Evolutionary conservation across 2,113 vertebrate genomes (phyloP), one percentile per base, ranked within the genome.

Genomic region (Pyxicephalus adspersus): DNA sequence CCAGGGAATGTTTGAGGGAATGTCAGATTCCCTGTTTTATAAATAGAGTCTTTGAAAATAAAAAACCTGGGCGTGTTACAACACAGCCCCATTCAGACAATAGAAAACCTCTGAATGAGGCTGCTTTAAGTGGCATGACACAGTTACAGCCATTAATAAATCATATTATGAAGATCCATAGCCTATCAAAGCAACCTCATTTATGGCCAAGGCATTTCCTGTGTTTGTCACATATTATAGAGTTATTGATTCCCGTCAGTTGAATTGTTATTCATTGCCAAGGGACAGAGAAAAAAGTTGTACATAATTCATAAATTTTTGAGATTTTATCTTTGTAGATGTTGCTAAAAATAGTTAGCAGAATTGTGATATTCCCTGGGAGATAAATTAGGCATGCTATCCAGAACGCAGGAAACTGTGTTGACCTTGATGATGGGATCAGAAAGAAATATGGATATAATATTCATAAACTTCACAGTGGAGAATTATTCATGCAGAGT

Each of bases 361-460:
- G 68, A 64, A 34, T 64, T 65, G 79, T 81, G 79, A 81, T 81
- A 81, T 54, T 81, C 79, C 79, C 79, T 73, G 68, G 64, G 79
- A 81, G 79, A 81, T 81, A 81, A 81, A 81, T 81, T 81, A 81
- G 26, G 51, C 60, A 57, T 74, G 60, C 68, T 23, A 72, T 81
- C 58, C 68, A 64, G 28, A 73, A 64, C 31, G 68, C 68, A 73
- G 68, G 26, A 74, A 81, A 64, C 57, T 64, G 31, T 79, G 65
- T 54, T 81, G 60, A 81, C 79, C 79, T 64, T 73, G 79, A 81
- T 81, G 68, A 74, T 72, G 50, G 60, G 79, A 81, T 81, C 79
- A 81, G 79, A 81, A 74, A 73, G 68, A 73, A 81, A 74, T 81
- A 81, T 81, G 51, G 58, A 63, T 73, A 73, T 74, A 81, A 81